Evolutionary conservation across 2,797 vertebrate species (phyloP), one percentile per base, ranked within the genome.

Genomic region (Amazona finschi): DNA sequence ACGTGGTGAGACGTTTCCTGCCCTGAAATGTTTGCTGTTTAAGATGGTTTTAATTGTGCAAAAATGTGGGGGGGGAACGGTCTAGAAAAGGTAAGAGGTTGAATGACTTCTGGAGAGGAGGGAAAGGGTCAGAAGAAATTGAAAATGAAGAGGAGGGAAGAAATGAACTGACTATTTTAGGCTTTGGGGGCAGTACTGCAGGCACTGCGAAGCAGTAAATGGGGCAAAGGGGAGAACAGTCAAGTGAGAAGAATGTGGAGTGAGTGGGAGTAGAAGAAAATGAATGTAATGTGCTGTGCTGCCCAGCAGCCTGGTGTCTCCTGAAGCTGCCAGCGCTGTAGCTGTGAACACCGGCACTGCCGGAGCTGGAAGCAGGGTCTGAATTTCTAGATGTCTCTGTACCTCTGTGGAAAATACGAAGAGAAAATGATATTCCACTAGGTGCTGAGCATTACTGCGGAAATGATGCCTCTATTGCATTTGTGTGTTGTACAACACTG

Each of bases 251-350:
- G 95, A 96, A 96, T 97, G 95, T 65, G 83, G 80, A 94, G 90
- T 94, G 96, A 96, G 96, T 96, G 95, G 95, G 96, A 95, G 95
- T 96, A 95, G 87, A 88, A 94, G 73, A 94, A 96, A 94, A 96
- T 94, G 85, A 91, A 76, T 89, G 87, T 82, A 94, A 91, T 80
- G 89, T 13, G 20, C 71, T 79, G 85, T 6, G 3, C 84, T 96
- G 89, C 95, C 78, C 2, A 0, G 89, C 89, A 95, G 94, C 91
- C 64, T 61, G 12, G 62, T 85, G 92, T 92, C 72, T 90, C 71
- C 39, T 76, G n/a, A 30, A 78, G 80, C 91, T 95, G 89, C 79
- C 70, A 55, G 72, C 12, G 47, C 85, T 91, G 82, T 28, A 70
- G 78, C 93, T 22, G 11, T 60, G 83, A 71, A 28, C 0, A 1